Conservation (phyloP, 2,113 vertebrate genomes). For the Poeciliopsis retropinna region DNA sequence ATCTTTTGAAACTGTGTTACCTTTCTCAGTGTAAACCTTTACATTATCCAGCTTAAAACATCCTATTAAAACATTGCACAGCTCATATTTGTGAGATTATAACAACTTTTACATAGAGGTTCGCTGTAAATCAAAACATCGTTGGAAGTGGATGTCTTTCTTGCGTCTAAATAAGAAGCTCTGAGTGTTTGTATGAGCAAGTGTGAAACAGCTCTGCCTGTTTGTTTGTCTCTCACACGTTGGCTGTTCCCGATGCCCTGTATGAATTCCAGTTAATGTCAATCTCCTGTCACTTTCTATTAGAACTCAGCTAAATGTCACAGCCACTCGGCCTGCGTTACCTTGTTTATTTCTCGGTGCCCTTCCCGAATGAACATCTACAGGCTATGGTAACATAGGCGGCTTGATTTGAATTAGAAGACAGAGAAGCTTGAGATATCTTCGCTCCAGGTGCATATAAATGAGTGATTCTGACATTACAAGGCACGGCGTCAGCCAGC, state of each 20-base stretch:
- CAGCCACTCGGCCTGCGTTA: constrained; percentile 66
- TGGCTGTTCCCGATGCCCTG: constrained; percentile 77
- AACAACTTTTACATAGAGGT: no score
- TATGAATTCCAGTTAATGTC: constrained; percentile 85
- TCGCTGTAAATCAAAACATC: neutral
- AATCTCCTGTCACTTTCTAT: constrained; percentile 85
- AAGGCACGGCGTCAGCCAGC: constrained; percentile 70
- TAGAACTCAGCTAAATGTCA: constrained; percentile 84
- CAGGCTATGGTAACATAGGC: constrained; percentile 76
- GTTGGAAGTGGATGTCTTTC: constrained; percentile 7
- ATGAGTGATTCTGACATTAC: constrained; percentile 80
- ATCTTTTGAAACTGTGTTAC: neutral
- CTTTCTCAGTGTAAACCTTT: neutral
- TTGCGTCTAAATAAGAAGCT: constrained; percentile 46
- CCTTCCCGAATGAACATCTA: constrained; percentile 84
- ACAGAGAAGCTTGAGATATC: constrained; percentile 80
- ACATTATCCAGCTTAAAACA: no score
- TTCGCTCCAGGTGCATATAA: constrained; percentile 83
- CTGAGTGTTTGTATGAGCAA: constrained; percentile 50
- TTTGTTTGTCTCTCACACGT: constrained; percentile 77
- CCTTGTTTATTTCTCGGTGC: constrained; percentile 84
- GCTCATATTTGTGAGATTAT: no score
- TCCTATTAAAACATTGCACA: no score
- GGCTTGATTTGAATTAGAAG: constrained; percentile 82
- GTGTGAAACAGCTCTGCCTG: constrained; percentile 71